These are phyloP conservation scores for Tangara arthus DNA, from an alignment of 2,797 vertebrate genomes.

Conservation along the genomic window DNA sequence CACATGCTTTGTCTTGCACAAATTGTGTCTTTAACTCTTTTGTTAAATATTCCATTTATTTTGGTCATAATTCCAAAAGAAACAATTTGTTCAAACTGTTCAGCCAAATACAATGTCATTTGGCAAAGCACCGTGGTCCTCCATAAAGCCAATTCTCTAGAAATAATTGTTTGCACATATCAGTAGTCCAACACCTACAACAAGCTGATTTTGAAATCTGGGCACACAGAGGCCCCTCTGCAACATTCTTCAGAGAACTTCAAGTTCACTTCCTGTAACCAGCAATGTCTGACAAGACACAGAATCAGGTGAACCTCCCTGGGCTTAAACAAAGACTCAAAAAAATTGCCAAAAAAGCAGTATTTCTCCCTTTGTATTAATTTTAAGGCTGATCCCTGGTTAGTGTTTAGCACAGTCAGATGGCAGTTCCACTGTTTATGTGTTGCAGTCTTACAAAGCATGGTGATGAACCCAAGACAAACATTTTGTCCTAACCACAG, in stretches of 20 bases:
- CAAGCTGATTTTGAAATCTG: background rate
- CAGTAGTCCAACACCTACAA: background rate
- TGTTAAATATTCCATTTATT: constrained; percentile 38
- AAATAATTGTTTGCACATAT: background rate
- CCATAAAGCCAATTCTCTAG: background rate
- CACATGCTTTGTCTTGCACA: background rate
- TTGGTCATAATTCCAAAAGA: constrained; percentile 36
- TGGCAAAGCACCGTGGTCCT: background rate
- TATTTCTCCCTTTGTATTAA: background rate
- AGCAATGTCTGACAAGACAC: background rate
- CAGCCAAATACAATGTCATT: constrained; percentile 31
- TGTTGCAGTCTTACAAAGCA: background rate
- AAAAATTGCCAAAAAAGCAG: background rate
- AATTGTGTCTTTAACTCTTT: constrained; percentile 19
- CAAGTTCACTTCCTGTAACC: background rate
- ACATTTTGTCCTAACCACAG: background rate
- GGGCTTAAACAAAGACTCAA: background rate
- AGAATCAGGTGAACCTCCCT: background rate
- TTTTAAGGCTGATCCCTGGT: background rate
- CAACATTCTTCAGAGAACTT: background rate
- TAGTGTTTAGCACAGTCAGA: background rate
- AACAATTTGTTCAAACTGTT: constrained; percentile 22
- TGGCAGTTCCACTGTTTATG: background rate
- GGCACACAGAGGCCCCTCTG: background rate
- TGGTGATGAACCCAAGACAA: background rate